Base-by-base conservation (phyloP, 2,888 invertebrate genomes). In the Orchesellides sinensis region DNA sequence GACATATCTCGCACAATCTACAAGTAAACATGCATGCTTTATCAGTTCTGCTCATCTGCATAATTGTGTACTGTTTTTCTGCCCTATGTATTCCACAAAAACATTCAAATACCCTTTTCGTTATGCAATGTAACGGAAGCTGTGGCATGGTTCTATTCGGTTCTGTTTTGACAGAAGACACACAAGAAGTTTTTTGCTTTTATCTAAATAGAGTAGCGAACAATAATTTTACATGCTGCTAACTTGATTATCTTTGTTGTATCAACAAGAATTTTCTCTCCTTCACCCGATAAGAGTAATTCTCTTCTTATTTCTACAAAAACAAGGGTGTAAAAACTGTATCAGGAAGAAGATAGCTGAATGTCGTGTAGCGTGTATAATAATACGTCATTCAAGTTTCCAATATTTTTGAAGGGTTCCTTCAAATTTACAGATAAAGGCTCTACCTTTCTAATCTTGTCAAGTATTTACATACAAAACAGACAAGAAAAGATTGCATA, bases 391-490 rank as follows among this genome's bases (percentile, higher is more conserved):
- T 59, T 5, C 19, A 32, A 14, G 49, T n/a, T 10, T 14, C 14
- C 4, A 10, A n/a, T 5, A 49, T 49, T 17, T 29, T 27, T 27
- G 3, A 59, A 59, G 59, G 27, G 27, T 29, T 29, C n/a, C 29
- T n/a, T 59, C 32, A 4, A n/a, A 29, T 12, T 17, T 17, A 4
- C 4, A 27, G 47, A 5, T 32, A 32, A 32, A 3, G 14, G 49
- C n/a, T 49, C 35, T 35, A 6, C 10, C 14, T 10, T 10, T 49
- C 40, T 75, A 75, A 75, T 75, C 65, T 66, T 66, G 75, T 66
- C 75, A 75, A 66, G 75, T 75, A 56, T 75, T 65, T 75, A 66
- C 66, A 56, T 56, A 54, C 35, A 75, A 56, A 75, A 40, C 56
- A 29, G 19, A 75, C 66, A 45, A 27, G 35, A 65, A 40, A 45